A percentile compares a stretch with the other conserved stretches of the same genome.
These are phyloP conservation scores for Murina feae DNA, from an alignment of 2,113 vertebrate genomes.

Conservation along the genomic window DNA sequence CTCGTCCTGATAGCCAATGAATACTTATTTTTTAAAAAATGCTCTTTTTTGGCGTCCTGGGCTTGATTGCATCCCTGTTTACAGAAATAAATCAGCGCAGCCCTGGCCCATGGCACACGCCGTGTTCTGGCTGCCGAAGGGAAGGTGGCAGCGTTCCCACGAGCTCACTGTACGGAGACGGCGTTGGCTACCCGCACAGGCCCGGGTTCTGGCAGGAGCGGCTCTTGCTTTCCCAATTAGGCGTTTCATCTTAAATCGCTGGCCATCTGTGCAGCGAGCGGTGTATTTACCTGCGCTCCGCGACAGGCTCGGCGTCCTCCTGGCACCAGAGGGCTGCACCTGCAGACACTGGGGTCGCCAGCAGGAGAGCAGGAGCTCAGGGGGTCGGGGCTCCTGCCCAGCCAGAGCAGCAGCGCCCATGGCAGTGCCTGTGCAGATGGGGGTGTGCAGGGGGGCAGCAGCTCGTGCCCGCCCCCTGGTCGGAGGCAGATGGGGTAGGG, in stretches of 20 bases:
- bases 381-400: not conserved
- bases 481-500: too few relatives aligned
- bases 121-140: slow-evolving; percentile 60
- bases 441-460: too few relatives aligned
- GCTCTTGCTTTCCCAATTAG: slow-evolving; percentile 10
- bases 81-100: slow-evolving; percentile 63
- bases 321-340: not conserved
- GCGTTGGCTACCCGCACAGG: slow-evolving; percentile 11
- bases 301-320: not conserved
- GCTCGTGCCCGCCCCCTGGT: too few relatives aligned
- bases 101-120: not conserved
- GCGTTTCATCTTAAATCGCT: slow-evolving; percentile 36
- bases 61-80: slow-evolving; percentile 45
- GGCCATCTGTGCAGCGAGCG: slow-evolving; percentile 1
- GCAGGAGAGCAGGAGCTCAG: too few relatives aligned
- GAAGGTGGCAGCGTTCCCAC: slow-evolving; percentile 45
- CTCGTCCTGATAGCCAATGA: slow-evolving; percentile 47
- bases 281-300: not conserved
- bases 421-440: not conserved
- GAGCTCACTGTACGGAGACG: slow-evolving; percentile 47
- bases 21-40: slow-evolving; percentile 50
- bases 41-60: slow-evolving; percentile 56
- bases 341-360: not conserved
- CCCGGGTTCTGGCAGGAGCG: slow-evolving; percentile 48
- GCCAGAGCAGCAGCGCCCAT: not conserved